phyloP scores from a whole-genome alignment of 2,888 invertebrate species.

The Plutella xylostella region DNA sequence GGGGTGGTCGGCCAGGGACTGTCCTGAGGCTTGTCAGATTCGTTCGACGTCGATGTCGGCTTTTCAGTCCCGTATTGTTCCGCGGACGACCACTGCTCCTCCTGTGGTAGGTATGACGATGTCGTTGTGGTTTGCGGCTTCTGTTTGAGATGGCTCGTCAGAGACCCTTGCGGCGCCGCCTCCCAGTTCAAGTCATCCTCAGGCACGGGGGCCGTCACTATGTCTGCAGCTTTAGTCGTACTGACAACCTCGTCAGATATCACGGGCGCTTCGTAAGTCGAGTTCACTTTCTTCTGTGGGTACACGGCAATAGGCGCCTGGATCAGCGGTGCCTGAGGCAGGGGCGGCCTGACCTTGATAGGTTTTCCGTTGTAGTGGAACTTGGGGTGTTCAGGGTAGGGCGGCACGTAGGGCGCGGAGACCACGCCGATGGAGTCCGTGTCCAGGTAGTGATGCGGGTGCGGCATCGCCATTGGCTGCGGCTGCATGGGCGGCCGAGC shows the following conservation, averaged over 20 bases:
- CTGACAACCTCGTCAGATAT: no score
- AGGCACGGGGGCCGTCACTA: no score
- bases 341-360: constrained; percentile 42
- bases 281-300: no score
- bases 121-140: neutral
- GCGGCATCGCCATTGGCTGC: constrained; percentile 23
- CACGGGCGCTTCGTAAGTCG: constrained; percentile 36
- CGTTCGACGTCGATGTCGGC: constrained; percentile 16
- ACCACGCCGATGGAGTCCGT: constrained; percentile 20
- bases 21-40: constrained; percentile 21
- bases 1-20: constrained; percentile 30
- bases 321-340: no score
- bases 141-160: neutral
- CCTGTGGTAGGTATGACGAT: neutral
- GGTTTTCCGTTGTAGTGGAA: constrained; percentile 31
- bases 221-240: no score
- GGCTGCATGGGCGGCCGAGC: constrained; percentile 33
- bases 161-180: no score
- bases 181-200: no score
- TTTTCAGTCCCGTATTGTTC: no score
- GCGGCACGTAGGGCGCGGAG: constrained; percentile 23
- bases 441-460: constrained; percentile 31
- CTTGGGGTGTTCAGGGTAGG: constrained; percentile 10
- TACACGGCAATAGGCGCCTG: no score
- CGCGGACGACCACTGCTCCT: neutral